Percentiles rank a stretch among this genome's conserved stretches.
phyloP scores from a whole-genome alignment of 2,797 vertebrate species.

The Onychomys torridus region DNA sequence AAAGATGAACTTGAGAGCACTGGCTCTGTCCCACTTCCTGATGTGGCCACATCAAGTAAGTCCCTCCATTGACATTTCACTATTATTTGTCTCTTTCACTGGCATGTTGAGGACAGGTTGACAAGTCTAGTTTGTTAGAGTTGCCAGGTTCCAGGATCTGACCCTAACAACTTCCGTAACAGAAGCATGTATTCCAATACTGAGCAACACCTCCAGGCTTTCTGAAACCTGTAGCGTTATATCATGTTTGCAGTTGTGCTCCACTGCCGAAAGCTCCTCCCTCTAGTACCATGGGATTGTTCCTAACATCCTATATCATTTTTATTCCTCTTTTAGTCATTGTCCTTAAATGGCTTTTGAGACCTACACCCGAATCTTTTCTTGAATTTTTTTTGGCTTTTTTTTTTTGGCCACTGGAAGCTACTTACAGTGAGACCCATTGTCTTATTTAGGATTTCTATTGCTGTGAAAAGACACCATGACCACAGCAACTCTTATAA shows the following conservation, averaged over 20 bases:
- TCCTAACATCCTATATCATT: neutral
- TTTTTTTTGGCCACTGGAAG: neutral
- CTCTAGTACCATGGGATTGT: neutral
- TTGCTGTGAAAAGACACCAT: neutral
- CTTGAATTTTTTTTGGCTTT: neutral
- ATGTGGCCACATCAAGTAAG: neutral
- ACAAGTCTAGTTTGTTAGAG: neutral
- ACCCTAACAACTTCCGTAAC: neutral
- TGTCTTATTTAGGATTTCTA: neutral
- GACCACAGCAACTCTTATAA: neutral
- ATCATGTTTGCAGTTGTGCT: neutral
- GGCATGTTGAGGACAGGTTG: neutral
- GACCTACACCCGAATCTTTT: neutral
- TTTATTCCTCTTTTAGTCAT: constrained; percentile 35
- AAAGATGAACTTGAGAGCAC: neutral
- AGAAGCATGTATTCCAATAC: neutral
- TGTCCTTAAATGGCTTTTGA: neutral
- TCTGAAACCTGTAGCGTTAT: constrained; percentile 25
- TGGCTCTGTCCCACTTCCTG: neutral
- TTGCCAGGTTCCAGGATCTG: neutral
- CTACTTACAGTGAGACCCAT: neutral
- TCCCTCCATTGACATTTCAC: neutral
- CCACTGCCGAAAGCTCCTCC: neutral
- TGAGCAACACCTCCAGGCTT: neutral
- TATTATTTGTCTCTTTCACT: neutral